Conservation (phyloP, 2,888 invertebrate genomes). For the Oscheius sp. region DNA sequence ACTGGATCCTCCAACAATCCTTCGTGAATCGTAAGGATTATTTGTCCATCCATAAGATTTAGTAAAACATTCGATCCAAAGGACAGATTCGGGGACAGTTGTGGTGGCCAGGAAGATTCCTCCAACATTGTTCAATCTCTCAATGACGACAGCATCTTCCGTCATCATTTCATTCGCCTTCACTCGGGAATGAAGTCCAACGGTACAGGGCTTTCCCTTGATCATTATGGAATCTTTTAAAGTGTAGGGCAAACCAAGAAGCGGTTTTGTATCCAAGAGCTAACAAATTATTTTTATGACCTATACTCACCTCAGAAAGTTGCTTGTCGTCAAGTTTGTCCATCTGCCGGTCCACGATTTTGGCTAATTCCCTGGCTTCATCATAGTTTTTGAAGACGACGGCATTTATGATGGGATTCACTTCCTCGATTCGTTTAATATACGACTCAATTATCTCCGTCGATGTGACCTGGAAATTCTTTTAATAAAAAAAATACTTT, state of each 20-base stretch:
- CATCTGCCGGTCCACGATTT: neutral
- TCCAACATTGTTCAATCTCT: conserved; percentile 26
- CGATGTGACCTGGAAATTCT: conserved; percentile 4
- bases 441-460: conserved; percentile 23
- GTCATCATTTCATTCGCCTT: neutral
- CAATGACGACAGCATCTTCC: neutral
- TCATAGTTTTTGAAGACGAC: conserved; percentile 19
- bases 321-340: neutral
- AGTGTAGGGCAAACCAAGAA: conserved; percentile 24
- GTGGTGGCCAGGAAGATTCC: conserved; percentile 30
- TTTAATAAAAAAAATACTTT: neutral
- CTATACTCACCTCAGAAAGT: neutral
- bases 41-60: conserved; percentile 19
- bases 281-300: neutral
- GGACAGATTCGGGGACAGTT: conserved; percentile 28
- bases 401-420: conserved; percentile 19
- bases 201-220: conserved; percentile 14
- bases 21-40: conserved; percentile 35
- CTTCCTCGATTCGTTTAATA: conserved; percentile 26
- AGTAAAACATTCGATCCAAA: conserved; percentile 31
- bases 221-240: conserved; percentile 22
- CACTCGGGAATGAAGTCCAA: neutral
- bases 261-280: conserved; percentile 14
- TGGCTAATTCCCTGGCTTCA: conserved; percentile 7
- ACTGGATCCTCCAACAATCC: conserved; percentile 34